phyloP scores from a whole-genome alignment of 2,888 invertebrate genomes.

The Tortrix viridana region DNA sequence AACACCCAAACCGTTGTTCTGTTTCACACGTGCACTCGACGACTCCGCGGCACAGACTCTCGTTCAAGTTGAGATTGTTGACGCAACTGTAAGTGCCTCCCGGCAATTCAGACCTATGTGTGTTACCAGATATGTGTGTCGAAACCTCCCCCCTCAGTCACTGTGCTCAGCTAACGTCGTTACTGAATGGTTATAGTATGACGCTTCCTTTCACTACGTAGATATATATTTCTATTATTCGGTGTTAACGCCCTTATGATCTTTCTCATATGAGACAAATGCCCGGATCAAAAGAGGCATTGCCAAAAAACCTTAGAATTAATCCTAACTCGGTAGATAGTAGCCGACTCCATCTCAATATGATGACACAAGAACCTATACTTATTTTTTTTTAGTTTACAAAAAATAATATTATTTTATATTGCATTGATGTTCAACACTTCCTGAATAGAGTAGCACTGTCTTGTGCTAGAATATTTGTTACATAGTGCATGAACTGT shows the following conservation, averaged over 20 bases:
- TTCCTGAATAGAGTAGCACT: constrained; percentile 34
- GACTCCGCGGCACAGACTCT: constrained; percentile 76
- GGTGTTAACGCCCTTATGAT: constrained; percentile 38
- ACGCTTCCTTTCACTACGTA: constrained; percentile 32
- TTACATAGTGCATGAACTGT: constrained; percentile 56
- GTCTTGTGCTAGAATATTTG: constrained; percentile 50
- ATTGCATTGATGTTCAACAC: constrained; percentile 21
- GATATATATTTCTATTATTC: constrained; percentile 55
- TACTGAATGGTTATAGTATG: constrained; percentile 57
- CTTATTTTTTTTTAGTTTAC: constrained; percentile 6
- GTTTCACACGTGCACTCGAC: constrained; percentile 78
- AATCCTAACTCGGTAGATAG: constrained; percentile 25
- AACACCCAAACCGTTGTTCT: constrained; percentile 72
- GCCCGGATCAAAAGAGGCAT: constrained; percentile 8
- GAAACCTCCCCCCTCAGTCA: constrained; percentile 61
- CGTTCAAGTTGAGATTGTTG: constrained; percentile 81
- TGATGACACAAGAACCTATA: not conserved
- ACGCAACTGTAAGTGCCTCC: constrained; percentile 84
- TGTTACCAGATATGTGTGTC: constrained; percentile 73
- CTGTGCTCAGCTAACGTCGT: constrained; percentile 73
- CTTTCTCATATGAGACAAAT: not conserved
- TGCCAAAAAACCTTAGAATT: constrained; percentile 13
- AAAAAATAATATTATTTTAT: constrained; percentile 9
- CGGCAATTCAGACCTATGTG: constrained; percentile 73
- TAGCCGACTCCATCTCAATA: constrained; percentile 11